These are phyloP conservation scores for Osmerus mordax DNA, from an alignment of 2,113 vertebrate species.

Conservation along the genomic window DNA sequence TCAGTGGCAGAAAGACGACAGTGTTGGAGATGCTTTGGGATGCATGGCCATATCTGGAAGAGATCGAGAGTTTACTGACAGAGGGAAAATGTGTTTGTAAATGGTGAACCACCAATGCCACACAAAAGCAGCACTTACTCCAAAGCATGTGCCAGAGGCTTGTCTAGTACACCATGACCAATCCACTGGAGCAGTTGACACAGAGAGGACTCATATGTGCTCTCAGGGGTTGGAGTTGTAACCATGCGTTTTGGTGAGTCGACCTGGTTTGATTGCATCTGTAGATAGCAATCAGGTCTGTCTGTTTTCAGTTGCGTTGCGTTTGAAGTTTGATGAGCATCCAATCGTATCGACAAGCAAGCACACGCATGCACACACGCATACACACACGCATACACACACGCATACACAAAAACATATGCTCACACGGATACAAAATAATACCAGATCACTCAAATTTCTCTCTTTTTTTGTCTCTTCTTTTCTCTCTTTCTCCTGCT, in stretches of 20 bases:
- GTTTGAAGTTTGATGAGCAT: slow-evolving; percentile 64
- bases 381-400: slow-evolving; percentile 16
- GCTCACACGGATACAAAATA: not conserved
- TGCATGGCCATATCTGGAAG: not conserved
- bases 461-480: slow-evolving; percentile 1
- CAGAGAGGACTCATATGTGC: slow-evolving; percentile 27
- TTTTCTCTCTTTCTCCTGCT: not conserved
- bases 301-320: slow-evolving; percentile 55
- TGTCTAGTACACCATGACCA: slow-evolving; percentile 56
- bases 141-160: slow-evolving; percentile 57
- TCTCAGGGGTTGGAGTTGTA: not conserved
- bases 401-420: slow-evolving; percentile 8
- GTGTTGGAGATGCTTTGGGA: too few relatives aligned
- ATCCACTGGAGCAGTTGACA: slow-evolving; percentile 53
- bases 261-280: slow-evolving; percentile 64
- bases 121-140: slow-evolving; percentile 56
- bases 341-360: slow-evolving; percentile 50
- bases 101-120: slow-evolving; percentile 62
- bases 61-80: slow-evolving; percentile 21
- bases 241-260: slow-evolving; percentile 43
- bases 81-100: slow-evolving; percentile 53
- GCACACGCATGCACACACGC: slow-evolving; percentile 18
- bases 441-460: not conserved
- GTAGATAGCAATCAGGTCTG: slow-evolving; percentile 62
- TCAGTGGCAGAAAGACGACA: too few relatives aligned